Evolutionary conservation across 2,888 invertebrate species (phyloP).

Genomic region (Sepioteuthis lessoniana): DNA sequence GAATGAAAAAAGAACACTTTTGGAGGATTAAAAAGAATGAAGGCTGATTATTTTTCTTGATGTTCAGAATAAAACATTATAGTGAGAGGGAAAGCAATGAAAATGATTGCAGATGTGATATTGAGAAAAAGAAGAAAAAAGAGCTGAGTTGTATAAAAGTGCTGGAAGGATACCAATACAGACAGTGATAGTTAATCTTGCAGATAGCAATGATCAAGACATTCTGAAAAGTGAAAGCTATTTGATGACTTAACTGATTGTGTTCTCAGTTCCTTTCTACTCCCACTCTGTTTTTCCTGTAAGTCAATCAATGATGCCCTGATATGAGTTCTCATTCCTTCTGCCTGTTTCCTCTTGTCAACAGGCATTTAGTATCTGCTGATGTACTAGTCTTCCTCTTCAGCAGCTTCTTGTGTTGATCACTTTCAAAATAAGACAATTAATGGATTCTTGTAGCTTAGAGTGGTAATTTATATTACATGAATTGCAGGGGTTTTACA

Average conservation of each 20-base stretch:
- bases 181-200: neutral
- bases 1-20: too few relatives aligned
- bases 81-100: too few relatives aligned
- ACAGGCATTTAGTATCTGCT: neutral
- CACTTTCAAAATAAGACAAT: constrained; percentile 1
- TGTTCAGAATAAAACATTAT: too few relatives aligned
- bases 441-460: neutral
- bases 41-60: too few relatives aligned
- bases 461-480: neutral
- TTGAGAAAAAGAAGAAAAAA: neutral
- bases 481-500: neutral
- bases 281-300: neutral
- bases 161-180: neutral
- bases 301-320: neutral
- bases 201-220: neutral
- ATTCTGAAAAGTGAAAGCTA: neutral
- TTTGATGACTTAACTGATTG: neutral
- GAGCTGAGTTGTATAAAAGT: neutral
- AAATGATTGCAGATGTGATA: too few relatives aligned
- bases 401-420: neutral
- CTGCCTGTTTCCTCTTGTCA: neutral
- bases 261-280: neutral
- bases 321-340: neutral
- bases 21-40: too few relatives aligned
- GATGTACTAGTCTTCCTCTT: neutral